A percentile compares a stretch with the other conserved stretches of the same genome.
Evolutionary conservation across 2,113 vertebrate species (phyloP).

Genomic region (Rana temporaria): DNA sequence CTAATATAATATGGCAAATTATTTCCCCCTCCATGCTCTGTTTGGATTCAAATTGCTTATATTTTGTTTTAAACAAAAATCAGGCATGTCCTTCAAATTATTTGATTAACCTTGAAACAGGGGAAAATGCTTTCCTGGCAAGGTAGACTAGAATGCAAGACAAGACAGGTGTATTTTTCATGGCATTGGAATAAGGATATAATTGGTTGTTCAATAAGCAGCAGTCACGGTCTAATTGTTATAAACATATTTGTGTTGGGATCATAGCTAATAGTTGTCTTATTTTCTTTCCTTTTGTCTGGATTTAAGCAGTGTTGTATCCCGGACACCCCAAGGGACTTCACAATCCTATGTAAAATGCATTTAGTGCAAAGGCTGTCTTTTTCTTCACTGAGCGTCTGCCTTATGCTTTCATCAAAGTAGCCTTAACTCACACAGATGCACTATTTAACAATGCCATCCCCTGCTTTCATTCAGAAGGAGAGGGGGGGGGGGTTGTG

Average conservation of each 20-base stretch:
- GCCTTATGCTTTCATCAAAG: slow-evolving; percentile 99
- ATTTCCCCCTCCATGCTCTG: background rate
- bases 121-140: background rate
- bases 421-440: slow-evolving; percentile 99
- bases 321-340: slow-evolving; percentile 85
- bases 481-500: slow-evolving; percentile 88
- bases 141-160: background rate
- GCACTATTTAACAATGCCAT: slow-evolving; percentile 99
- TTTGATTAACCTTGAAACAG: slow-evolving; percentile 37
- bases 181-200: slow-evolving; percentile 24
- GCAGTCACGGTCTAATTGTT: slow-evolving; percentile 46
- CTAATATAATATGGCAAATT: background rate
- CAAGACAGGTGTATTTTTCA: slow-evolving; percentile 28
- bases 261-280: slow-evolving; percentile 66
- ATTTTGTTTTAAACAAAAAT: background rate
- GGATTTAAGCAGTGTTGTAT: slow-evolving; percentile 95
- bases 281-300: slow-evolving; percentile 74
- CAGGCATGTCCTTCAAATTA: slow-evolving; percentile 4
- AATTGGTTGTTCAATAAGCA: slow-evolving; percentile 25
- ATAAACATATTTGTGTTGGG: slow-evolving; percentile 51
- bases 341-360: slow-evolving; percentile 96
- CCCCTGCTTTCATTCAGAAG: slow-evolving; percentile 94
- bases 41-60: background rate
- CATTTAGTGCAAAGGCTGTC: slow-evolving; percentile 97
- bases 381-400: slow-evolving; percentile 95